phyloP scores from a whole-genome alignment of 30 jellyfish, hydroid and myxozoan species.

The Hydractinia symbiolongicarpus region DNA sequence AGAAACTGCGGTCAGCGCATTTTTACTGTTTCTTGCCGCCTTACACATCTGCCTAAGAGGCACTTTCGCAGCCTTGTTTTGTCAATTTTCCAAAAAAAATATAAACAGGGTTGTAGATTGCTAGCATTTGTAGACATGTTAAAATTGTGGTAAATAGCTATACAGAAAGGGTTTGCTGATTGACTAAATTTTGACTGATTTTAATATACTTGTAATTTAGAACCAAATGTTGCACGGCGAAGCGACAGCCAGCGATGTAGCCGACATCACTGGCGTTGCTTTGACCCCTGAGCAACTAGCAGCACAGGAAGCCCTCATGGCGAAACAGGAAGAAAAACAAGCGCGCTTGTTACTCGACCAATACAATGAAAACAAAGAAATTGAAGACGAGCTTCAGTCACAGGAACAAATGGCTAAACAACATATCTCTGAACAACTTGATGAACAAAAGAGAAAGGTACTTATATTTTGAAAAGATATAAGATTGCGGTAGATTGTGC shows the following conservation, averaged over 20 bases:
- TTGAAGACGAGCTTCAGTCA: conserved; percentile 46
- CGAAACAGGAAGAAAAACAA: conserved; percentile 61
- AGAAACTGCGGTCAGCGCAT: too few species aligned
- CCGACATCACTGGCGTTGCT: conserved; percentile 11
- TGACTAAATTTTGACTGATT: too few species aligned
- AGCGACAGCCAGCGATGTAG: conserved; percentile 11
- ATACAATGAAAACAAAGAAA: conserved; percentile 38
- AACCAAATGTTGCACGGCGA: conserved; percentile 20
- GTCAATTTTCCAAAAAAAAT: too few species aligned
- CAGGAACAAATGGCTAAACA: conserved; percentile 51
- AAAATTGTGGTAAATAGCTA: too few species aligned
- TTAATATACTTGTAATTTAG: not conserved
- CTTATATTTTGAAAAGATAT: not conserved
- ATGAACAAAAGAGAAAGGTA: conserved; percentile 75
- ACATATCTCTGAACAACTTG: conserved; percentile 52
- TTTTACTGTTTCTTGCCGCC: too few species aligned
- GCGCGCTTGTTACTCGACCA: conserved; percentile 47
- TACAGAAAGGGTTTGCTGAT: too few species aligned
- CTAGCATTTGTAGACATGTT: too few species aligned
- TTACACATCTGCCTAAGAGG: too few species aligned
- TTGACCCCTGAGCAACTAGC: conserved; percentile 44
- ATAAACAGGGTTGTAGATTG: too few species aligned
- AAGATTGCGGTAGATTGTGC: too few species aligned
- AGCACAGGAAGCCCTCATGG: conserved; percentile 38
- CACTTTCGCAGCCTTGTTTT: too few species aligned